Evolutionary conservation across 2,888 invertebrate species (phyloP).

Genomic region (Drosophila heteroneura): DNA sequence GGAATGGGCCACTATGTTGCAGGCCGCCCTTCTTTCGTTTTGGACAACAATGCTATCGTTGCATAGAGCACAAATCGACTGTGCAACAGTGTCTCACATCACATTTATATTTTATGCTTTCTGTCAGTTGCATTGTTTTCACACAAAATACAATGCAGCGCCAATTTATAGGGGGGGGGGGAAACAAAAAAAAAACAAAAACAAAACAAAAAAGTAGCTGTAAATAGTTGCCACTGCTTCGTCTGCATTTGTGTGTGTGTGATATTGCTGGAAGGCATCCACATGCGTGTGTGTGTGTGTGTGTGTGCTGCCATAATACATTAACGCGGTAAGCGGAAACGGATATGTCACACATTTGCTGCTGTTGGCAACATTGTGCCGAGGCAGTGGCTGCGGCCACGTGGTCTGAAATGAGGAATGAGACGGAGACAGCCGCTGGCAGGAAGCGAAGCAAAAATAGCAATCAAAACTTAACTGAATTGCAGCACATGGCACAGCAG

Average conservation of each 20-base stretch:
- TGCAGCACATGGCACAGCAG: conserved; percentile 51
- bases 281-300: neutral
- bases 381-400: conserved; percentile 17
- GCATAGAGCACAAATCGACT: conserved; percentile 14
- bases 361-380: conserved; percentile 69
- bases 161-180: conserved; percentile 37
- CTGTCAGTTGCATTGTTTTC: conserved; percentile 57
- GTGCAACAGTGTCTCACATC: conserved; percentile 16
- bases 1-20: neutral
- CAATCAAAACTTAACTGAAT: conserved; percentile 81
- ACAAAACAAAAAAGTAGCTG: conserved; percentile 28
- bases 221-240: conserved; percentile 49
- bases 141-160: conserved; percentile 46
- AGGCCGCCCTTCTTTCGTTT: neutral
- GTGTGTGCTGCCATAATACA: conserved; percentile 57
- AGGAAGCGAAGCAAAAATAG: conserved; percentile 80
- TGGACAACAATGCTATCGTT: conserved; percentile 52
- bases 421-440: conserved; percentile 34
- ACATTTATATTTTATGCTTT: conserved; percentile 47
- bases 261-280: neutral
- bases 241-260: conserved; percentile 3
- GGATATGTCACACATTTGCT: conserved; percentile 79
- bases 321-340: conserved; percentile 71
- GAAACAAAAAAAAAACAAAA: conserved; percentile 12
- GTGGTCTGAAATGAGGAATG: neutral